Percentiles rank a stretch among this genome's conserved stretches.
phyloP scores from a whole-genome alignment of 2,113 vertebrate species.

The Peromyscus leucopus region DNA sequence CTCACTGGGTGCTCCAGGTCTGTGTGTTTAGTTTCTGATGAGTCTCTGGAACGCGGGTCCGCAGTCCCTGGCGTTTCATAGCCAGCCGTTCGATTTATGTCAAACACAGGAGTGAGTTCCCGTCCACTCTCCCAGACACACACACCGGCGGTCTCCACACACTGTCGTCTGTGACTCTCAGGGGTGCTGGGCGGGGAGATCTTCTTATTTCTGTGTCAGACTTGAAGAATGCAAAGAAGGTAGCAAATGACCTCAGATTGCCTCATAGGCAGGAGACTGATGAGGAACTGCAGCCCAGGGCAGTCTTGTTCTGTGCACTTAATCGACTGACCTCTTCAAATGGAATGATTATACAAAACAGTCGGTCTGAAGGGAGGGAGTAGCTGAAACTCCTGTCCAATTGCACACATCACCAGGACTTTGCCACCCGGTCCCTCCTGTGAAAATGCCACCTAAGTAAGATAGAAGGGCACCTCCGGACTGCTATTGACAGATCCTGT shows the following conservation, averaged over 20 bases:
- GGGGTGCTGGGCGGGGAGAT: not conserved
- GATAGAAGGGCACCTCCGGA: not conserved
- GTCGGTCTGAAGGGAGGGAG: not conserved
- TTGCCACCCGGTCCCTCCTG: not conserved
- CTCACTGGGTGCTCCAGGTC: not conserved
- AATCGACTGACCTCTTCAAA: not conserved
- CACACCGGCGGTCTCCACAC: not conserved
- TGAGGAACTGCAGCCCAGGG: not conserved
- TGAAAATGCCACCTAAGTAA: constrained; percentile 44
- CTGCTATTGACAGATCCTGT: not conserved
- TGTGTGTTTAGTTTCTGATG: not conserved
- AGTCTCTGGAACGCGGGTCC: not conserved
- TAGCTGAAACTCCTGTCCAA: not conserved
- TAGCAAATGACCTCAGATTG: not conserved
- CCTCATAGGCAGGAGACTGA: not conserved
- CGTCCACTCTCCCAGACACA: not conserved
- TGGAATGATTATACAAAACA: constrained; percentile 4
- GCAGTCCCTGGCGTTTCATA: not conserved
- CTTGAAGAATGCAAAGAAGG: not conserved
- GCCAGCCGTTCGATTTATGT: not conserved
- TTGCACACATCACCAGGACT: not conserved
- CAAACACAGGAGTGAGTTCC: not conserved
- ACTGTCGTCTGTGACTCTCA: not conserved
- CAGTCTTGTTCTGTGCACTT: not conserved
- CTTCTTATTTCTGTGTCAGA: not conserved